Evolutionary conservation across 2,888 invertebrate species (phyloP), one percentile per base, ranked within the genome.

Genomic region (Junonia oenone): DNA sequence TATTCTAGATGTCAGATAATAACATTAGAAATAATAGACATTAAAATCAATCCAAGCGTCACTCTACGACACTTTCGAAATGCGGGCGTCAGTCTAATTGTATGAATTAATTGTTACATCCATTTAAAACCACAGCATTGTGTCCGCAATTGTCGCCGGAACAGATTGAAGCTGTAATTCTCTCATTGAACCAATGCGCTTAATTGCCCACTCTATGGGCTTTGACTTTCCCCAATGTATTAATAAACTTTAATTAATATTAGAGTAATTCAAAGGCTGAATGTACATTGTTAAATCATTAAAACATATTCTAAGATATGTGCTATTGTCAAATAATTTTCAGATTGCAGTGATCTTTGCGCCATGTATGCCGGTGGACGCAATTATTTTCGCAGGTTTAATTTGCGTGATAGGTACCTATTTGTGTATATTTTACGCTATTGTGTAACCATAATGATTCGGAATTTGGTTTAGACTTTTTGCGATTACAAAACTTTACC

Each of bases 31-130:
- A 40, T 46, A 40, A 45, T 53, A 48, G n/a, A 51, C 11, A 33
- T 52, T 2, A 9, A 64, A 64, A 51, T n/a, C 37, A 45, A 56
- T 17, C 31, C 17, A 26, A 54, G 35, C 51, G n/a, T 45, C 68
- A 43, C 56, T 71, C 81, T 78, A 64, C 63, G 67, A 52, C 61
- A 60, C 69, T 78, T 79, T 77, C 73, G 75, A 83, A 83, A 90
- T 90, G 90, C 90, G 90, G 90, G 90, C 87, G 80, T 73, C 78
- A 78, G 76, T 77, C 79, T 90, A 90, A 90, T 90, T 88, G 90
- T 80, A 79, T 76, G 88, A 88, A 90, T 90, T 90, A 90, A 90
- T 90, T 90, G 89, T 89, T 87, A 87, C 88, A 87, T 85, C 83
- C 87, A 86, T 88, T 88, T 85, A 86, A 87, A 89, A 87, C 90